Conservation (phyloP, 1,140 invertebrate genomes). For the Danaus melanippus region DNA sequence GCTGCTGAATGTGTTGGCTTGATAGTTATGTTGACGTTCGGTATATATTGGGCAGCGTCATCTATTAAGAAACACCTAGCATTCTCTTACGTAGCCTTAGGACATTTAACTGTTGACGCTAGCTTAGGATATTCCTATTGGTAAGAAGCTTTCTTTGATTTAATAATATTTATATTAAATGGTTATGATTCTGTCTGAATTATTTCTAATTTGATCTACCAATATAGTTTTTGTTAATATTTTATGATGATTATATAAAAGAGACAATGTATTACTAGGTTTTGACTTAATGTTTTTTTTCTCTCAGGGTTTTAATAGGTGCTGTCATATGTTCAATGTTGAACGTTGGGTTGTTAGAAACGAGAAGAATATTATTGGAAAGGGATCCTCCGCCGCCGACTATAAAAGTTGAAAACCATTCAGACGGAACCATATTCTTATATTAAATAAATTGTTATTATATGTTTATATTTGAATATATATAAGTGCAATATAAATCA, state of each 20-base stretch:
- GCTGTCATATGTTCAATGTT: constrained; percentile 33
- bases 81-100: constrained; percentile 43
- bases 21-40: constrained; percentile 39
- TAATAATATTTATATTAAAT: no score
- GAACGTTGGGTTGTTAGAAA: constrained; percentile 36
- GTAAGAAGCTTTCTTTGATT: constrained; percentile 23
- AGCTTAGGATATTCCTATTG: constrained; percentile 55
- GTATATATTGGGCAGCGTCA: constrained; percentile 46
- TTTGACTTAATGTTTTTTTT: constrained; percentile 9
- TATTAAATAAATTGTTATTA: constrained; percentile 30
- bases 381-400: constrained; percentile 53
- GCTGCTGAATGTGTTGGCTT: constrained; percentile 29
- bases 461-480: neutral
- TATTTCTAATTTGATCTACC: neutral
- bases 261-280: neutral
- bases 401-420: constrained; percentile 57
- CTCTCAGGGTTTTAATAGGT: constrained; percentile 42
- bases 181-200: no score
- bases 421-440: constrained; percentile 58
- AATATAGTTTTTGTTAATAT: neutral
- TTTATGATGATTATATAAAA: neutral
- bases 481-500: no score
- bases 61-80: constrained; percentile 44
- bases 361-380: constrained; percentile 44
- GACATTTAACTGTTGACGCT: constrained; percentile 20